These are phyloP conservation scores for Coreius guichenoti DNA, from an alignment of 2,797 vertebrate species.

Conservation along the genomic window DNA sequence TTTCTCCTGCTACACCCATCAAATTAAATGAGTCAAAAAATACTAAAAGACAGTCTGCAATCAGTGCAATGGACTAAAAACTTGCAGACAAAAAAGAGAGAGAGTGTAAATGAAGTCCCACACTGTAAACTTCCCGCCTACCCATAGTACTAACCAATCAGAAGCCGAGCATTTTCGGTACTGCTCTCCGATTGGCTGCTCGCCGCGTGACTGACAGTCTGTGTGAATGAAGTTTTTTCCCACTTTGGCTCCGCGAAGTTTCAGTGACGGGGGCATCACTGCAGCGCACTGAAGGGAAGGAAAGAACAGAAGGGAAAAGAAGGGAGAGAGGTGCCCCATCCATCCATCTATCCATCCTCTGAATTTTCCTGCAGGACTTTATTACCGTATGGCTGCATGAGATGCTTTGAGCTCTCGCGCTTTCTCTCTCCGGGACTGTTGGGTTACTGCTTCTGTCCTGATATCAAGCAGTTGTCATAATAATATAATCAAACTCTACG, in stretches of 20 bases:
- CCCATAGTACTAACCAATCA: constrained; percentile 69
- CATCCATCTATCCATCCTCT: constrained; percentile 67
- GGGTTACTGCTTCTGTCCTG: constrained; percentile 66
- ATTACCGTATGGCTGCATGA: constrained; percentile 83
- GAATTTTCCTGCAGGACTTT: constrained; percentile 75
- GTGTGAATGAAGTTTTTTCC: constrained; percentile 56
- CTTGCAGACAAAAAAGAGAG: constrained; percentile 9
- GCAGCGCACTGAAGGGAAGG: constrained; percentile 72
- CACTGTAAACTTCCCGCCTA: constrained; percentile 68
- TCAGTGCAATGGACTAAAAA: constrained; percentile 1
- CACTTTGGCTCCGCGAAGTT: constrained; percentile 72
- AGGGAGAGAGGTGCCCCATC: constrained; percentile 71
- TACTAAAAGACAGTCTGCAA: not conserved
- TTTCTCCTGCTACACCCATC: constrained; percentile 3
- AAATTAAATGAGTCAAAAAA: constrained; percentile 3
- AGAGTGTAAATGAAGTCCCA: not conserved
- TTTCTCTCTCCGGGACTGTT: constrained; percentile 68
- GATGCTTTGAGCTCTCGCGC: constrained; percentile 67
- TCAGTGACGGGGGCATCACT: constrained; percentile 79
- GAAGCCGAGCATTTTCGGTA: constrained; percentile 58
- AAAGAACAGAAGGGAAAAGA: constrained; percentile 56
- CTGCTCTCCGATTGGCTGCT: constrained; percentile 72
- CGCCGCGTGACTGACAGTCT: constrained; percentile 73
- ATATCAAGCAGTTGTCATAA: constrained; percentile 66
- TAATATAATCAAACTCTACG: constrained; percentile 65